These are phyloP conservation scores for Rhinichthys klamathensis DNA, from an alignment of 2,113 vertebrate species.

Conservation along the genomic window DNA sequence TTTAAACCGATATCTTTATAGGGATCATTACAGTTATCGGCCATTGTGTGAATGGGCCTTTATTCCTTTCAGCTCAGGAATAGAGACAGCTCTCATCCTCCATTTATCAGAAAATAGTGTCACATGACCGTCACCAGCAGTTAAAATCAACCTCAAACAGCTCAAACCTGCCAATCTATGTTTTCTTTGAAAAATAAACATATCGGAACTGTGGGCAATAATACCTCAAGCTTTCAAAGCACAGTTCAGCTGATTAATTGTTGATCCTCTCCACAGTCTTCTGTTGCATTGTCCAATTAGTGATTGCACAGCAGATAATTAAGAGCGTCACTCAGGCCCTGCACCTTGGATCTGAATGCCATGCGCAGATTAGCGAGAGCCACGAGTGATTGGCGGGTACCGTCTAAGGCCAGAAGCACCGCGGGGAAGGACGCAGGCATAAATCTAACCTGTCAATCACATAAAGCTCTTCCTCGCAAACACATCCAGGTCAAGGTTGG, in stretches of 20 bases:
- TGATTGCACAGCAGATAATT: slow-evolving; percentile 62
- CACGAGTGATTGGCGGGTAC: slow-evolving; percentile 56
- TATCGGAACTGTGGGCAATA: slow-evolving; percentile 25
- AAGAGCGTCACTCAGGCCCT: slow-evolving; percentile 60
- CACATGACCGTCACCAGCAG: neutral
- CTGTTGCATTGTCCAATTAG: slow-evolving; percentile 62
- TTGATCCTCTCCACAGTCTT: slow-evolving; percentile 57
- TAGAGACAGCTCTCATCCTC: neutral
- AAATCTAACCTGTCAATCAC: slow-evolving; percentile 54
- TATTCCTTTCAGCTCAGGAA: neutral
- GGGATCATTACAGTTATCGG: too few species aligned
- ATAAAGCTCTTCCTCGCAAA: slow-evolving; percentile 35
- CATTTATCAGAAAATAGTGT: neutral
- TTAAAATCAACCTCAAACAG: slow-evolving; percentile 1
- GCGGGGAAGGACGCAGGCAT: slow-evolving; percentile 43
- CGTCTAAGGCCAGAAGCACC: slow-evolving; percentile 47
- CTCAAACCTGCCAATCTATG: neutral
- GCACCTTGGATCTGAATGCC: slow-evolving; percentile 46
- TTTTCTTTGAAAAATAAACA: neutral
- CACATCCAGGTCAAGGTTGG: slow-evolving; percentile 47
- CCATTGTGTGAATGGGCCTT: too few species aligned
- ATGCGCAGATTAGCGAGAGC: slow-evolving; percentile 35
- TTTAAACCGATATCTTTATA: too few species aligned
- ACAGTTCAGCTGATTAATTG: slow-evolving; percentile 59
- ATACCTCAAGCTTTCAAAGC: slow-evolving; percentile 47